Evolutionary conservation across 2,113 vertebrate species (phyloP).

Genomic region (Chascanopsetta lugubris): DNA sequence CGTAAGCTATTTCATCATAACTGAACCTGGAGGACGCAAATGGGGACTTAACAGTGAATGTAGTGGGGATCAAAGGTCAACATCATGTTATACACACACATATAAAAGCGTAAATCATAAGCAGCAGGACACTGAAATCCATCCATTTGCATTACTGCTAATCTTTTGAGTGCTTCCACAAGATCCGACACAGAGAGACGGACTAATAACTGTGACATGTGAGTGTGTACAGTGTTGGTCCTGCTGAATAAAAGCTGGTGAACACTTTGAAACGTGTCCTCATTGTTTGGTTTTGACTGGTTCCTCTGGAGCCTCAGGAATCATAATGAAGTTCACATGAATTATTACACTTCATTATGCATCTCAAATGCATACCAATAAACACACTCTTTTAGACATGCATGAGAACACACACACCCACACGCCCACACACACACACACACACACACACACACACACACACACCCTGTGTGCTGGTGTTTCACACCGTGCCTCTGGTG

Average conservation of each 20-base stretch:
- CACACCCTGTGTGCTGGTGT: constrained; percentile 41
- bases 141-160: background rate
- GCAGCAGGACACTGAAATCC: background rate
- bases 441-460: constrained; percentile 34
- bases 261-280: background rate
- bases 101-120: background rate
- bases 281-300: constrained; percentile 12
- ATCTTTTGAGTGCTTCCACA: background rate
- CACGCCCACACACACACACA: constrained; percentile 26
- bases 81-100: background rate
- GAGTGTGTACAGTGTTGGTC: too few relatives aligned
- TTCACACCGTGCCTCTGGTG: constrained; percentile 54
- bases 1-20: too few relatives aligned
- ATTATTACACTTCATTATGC: constrained; percentile 19
- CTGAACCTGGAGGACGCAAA: background rate
- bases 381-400: constrained; percentile 25
- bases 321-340: constrained; percentile 31
- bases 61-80: background rate
- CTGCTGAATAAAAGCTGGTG: too few relatives aligned
- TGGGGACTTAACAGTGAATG: background rate
- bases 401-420: constrained; percentile 23
- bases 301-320: constrained; percentile 28
- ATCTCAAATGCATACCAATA: constrained; percentile 23
- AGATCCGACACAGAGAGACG: too few relatives aligned
- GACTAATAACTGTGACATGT: too few relatives aligned